A percentile compares a stretch with the other conserved stretches of the same genome.
Evolutionary conservation across 2,797 vertebrate genomes (phyloP).

Genomic region (Chaetophractus vellerosus): DNA sequence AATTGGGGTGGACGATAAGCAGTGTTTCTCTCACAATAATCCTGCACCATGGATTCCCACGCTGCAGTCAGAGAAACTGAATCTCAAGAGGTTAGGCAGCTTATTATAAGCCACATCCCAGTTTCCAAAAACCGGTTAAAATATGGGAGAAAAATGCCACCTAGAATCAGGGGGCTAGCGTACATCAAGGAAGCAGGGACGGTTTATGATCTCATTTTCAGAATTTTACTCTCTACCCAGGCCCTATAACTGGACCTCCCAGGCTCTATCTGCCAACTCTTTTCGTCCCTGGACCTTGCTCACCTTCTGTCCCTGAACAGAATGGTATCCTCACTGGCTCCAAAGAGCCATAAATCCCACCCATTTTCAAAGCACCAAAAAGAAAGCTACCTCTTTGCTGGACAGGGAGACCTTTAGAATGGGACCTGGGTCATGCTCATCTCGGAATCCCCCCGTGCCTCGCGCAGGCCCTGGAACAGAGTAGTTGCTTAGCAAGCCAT

Average conservation of each 20-base stretch:
- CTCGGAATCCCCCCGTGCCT: neutral
- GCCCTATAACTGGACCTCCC: neutral
- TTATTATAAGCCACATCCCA: neutral
- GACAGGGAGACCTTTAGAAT: neutral
- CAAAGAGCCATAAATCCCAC: neutral
- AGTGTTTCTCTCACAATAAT: too few relatives aligned
- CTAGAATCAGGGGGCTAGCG: neutral
- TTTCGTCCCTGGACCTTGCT: neutral
- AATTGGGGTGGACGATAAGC: too few relatives aligned
- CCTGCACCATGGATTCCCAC: too few relatives aligned
- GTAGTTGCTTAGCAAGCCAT: slow-evolving; percentile 52
- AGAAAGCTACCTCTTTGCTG: neutral
- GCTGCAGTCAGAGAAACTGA: neutral
- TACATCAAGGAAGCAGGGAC: neutral
- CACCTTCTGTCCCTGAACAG: neutral
- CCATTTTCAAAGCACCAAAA: neutral
- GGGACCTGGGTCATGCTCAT: neutral
- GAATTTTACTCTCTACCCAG: neutral
- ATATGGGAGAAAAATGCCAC: neutral
- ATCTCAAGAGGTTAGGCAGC: neutral
- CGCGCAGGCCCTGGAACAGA: neutral
- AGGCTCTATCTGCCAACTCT: neutral
- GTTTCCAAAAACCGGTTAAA: slow-evolving; percentile 50
- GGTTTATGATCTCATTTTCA: neutral
- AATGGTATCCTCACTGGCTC: neutral